Percentiles rank a stretch among this genome's conserved stretches.
Evolutionary conservation across 2,113 vertebrate species (phyloP).

Genomic region (Hyperoodon ampullatus): DNA sequence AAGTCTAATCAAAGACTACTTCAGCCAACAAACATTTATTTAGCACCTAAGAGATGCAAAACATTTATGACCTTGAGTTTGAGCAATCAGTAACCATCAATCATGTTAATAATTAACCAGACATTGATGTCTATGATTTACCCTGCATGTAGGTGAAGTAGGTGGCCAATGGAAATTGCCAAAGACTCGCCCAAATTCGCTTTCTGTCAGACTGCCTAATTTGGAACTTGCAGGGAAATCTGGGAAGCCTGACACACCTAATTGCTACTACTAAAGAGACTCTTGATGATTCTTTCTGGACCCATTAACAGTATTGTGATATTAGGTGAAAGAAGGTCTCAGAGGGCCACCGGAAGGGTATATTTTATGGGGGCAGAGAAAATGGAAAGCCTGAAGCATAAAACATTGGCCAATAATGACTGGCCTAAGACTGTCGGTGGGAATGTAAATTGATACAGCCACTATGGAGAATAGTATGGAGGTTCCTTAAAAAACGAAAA

Average conservation of each 20-base stretch:
- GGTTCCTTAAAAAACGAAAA: too few species aligned
- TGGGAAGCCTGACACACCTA: conserved; percentile 26
- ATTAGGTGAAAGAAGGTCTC: conserved; percentile 5
- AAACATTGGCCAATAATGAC: neutral
- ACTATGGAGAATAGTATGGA: too few species aligned
- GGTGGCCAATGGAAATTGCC: conserved; percentile 27
- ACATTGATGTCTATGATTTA: neutral
- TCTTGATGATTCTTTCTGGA: conserved; percentile 2
- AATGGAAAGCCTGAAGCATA: conserved; percentile 17
- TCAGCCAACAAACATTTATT: conserved; percentile 7
- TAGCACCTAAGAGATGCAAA: conserved; percentile 31
- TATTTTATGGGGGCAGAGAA: neutral
- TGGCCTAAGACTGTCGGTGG: neutral
- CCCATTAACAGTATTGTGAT: neutral
- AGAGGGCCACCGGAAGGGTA: neutral
- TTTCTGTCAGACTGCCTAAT: neutral
- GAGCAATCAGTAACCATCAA: conserved; percentile 43
- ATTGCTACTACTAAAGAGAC: neutral
- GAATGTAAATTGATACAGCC: too few species aligned
- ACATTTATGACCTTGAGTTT: conserved; percentile 45
- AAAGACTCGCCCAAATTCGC: conserved; percentile 28
- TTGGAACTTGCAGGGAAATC: neutral
- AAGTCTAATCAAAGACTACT: neutral
- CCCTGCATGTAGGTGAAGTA: neutral
- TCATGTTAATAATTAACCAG: conserved; percentile 57